These are phyloP conservation scores for Scolopax bukidnonensis DNA, from an alignment of 2,797 vertebrate species.

Conservation along the genomic window DNA sequence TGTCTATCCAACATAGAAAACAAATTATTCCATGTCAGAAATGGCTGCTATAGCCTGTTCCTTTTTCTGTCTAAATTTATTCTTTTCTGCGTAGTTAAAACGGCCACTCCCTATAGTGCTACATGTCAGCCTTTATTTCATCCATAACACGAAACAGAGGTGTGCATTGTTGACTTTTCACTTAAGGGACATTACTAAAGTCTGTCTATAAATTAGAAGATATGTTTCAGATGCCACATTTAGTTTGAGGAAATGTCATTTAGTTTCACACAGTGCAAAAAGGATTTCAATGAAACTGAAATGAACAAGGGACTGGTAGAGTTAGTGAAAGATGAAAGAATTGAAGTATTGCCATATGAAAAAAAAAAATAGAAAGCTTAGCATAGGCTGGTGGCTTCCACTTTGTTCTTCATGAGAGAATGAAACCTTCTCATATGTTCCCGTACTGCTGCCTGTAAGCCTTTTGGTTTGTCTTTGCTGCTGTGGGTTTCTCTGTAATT, in stretches of 20 bases:
- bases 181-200: neutral
- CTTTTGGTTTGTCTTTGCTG: neutral
- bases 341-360: neutral
- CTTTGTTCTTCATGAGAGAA: neutral
- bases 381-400: neutral
- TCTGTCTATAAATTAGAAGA: neutral
- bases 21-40: neutral
- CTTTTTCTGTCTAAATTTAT: neutral
- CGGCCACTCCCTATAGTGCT: neutral
- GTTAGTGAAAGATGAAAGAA: neutral
- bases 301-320: neutral
- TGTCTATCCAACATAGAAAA: neutral
- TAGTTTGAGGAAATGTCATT: neutral
- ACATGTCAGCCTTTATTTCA: neutral
- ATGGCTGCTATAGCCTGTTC: neutral
- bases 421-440: neutral
- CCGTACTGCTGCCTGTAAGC: neutral
- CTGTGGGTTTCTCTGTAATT: neutral
- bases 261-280: neutral
- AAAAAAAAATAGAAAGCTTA: neutral
- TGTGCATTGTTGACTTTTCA: neutral
- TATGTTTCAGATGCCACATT: neutral
- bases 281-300: neutral
- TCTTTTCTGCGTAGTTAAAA: neutral
- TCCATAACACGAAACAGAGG: neutral